Evolutionary conservation across 1,140 invertebrate species (phyloP), one percentile per base, ranked within the genome.

Genomic region (Planococcus citri): DNA sequence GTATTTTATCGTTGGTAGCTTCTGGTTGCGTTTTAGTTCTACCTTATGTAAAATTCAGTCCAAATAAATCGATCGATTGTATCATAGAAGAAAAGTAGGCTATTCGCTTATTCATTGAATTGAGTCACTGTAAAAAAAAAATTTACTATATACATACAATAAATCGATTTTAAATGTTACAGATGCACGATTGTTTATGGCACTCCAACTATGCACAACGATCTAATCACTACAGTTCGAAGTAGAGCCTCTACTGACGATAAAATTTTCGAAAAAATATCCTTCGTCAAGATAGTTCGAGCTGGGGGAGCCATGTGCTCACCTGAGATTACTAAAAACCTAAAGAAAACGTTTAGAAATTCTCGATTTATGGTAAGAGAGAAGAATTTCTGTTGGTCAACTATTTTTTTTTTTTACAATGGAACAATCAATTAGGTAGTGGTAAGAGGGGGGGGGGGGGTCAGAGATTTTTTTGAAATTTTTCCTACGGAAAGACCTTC

Each of bases 121-220:
- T 14, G n/a, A n/a, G n/a, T n/a, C n/a, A n/a, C n/a, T n/a, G n/a
- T n/a, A n/a, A n/a, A n/a, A n/a, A n/a, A n/a, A n/a, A n/a, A n/a
- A n/a, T n/a, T n/a, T n/a, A n/a, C n/a, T n/a, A n/a, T n/a, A n/a
- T 37, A 37, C 14, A 6, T 37, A n/a, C n/a, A n/a, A 51, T 17
- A 51, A 51, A 6, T 33, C 12, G 3, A 33, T 6, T 33, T 33
- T 33, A 33, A 33, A 33, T 33, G 12, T 12, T 33, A n/a, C 60
- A 89, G 87, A 75, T 94, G 92, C 74, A 87, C 86, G 1, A 76
- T 89, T 6, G 78, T 92, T 17, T 91, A 90, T 74, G 95, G 95
- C 12, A 97, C 95, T 0, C 96, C 96, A 3, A 98, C 95, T 0
- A 98, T 99, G 95, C 94, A 90, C 77, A 88, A 97, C 69, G 93